Conservation (phyloP, 1,140 invertebrate species). For the Pseudobourletiella spinata region DNA sequence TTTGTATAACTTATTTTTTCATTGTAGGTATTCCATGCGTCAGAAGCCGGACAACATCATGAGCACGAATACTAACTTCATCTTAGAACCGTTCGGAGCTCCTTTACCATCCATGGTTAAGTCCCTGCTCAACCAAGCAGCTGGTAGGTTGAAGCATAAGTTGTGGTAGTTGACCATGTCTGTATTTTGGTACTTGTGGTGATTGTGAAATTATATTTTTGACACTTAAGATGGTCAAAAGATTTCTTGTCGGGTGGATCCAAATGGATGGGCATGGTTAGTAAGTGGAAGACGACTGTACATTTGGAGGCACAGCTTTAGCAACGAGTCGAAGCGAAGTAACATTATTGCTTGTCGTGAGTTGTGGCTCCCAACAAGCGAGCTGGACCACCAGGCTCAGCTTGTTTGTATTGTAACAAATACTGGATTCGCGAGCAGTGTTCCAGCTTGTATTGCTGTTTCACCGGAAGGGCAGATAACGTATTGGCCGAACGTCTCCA, state of each 20-base stretch:
- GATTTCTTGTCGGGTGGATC: slow-evolving; percentile 44
- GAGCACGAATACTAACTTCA: slow-evolving; percentile 5
- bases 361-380: slow-evolving; percentile 77
- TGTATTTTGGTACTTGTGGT: no score
- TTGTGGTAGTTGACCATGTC: no score
- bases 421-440: slow-evolving; percentile 46
- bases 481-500: slow-evolving; percentile 82
- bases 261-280: slow-evolving; percentile 71
- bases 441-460: slow-evolving; percentile 79
- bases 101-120: slow-evolving; percentile 22
- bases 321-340: slow-evolving; percentile 28
- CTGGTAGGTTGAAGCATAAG: slow-evolving; percentile 1
- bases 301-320: slow-evolving; percentile 69
- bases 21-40: neutral
- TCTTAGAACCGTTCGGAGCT: slow-evolving; percentile 19
- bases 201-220: neutral
- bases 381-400: slow-evolving; percentile 82
- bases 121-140: slow-evolving; percentile 11
- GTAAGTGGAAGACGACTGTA: slow-evolving; percentile 74
- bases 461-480: slow-evolving; percentile 85
- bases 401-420: slow-evolving; percentile 70
- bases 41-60: neutral
- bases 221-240: slow-evolving; percentile 13
- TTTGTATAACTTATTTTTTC: no score
- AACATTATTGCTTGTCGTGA: slow-evolving; percentile 55